These are phyloP conservation scores for Corythaeola cristata DNA, from an alignment of 2,113 vertebrate genomes.

Conservation along the genomic window DNA sequence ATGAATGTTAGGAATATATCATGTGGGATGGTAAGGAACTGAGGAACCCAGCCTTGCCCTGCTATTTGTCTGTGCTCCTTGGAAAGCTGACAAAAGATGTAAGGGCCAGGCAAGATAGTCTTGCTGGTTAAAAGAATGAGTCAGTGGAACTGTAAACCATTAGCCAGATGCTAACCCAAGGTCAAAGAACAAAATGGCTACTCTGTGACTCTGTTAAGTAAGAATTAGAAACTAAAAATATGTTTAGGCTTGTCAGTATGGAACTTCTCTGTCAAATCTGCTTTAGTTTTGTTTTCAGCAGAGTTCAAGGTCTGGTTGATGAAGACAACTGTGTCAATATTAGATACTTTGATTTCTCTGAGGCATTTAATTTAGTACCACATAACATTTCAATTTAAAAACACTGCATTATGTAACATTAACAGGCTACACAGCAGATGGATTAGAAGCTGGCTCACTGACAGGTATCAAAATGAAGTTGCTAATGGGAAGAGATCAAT, in stretches of 20 bases:
- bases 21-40: not conserved
- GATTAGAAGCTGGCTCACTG: constrained; percentile 17
- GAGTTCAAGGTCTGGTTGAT: not conserved
- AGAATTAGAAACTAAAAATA: not conserved
- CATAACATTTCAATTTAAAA: constrained; percentile 21
- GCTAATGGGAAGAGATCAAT: constrained; percentile 30
- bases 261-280: not conserved
- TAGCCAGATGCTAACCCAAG: not conserved
- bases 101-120: not conserved
- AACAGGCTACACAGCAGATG: not conserved
- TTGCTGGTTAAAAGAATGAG: not conserved
- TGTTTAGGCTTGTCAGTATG: not conserved
- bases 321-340: not conserved
- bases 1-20: rapidly evolving
- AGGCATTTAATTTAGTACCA: constrained; percentile 13
- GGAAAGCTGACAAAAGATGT: not conserved
- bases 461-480: constrained; percentile 13
- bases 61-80: not conserved
- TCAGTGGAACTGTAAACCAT: not conserved
- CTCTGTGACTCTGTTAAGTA: not conserved
- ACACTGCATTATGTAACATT: not conserved
- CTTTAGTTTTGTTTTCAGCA: constrained; percentile 4
- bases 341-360: constrained; percentile 15
- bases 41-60: not conserved
- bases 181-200: not conserved